Evolutionary conservation across 2,113 vertebrate genomes (phyloP).

Genomic region (Leucopsar rothschildi): DNA sequence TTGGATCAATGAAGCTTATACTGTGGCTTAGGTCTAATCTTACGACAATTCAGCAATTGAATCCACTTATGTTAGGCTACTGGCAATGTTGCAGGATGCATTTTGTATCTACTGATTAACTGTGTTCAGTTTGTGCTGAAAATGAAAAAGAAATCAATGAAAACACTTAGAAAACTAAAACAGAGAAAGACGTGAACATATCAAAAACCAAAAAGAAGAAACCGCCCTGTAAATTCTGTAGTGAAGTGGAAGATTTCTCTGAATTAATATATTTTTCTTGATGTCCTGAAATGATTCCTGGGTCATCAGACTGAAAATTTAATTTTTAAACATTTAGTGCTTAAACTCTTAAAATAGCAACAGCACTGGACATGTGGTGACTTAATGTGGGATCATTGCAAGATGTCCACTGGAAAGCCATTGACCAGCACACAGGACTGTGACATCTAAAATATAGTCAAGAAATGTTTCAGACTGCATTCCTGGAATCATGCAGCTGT

Average conservation of each 20-base stretch:
- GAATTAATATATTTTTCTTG: background rate
- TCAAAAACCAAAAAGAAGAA: background rate
- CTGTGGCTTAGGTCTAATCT: slow-evolving; percentile 63
- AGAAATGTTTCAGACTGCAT: background rate
- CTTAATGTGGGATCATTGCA: background rate
- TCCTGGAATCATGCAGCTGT: background rate
- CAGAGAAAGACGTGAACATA: background rate
- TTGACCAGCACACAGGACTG: background rate
- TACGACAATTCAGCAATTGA: slow-evolving; percentile 46
- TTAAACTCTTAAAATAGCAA: background rate
- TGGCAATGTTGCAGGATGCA: slow-evolving; percentile 30
- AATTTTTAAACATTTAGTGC: background rate
- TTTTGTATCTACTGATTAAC: slow-evolving; percentile 30
- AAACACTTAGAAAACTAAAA: slow-evolving; percentile 36
- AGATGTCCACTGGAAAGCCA: background rate
- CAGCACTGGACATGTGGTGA: background rate
- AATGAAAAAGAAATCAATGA: slow-evolving; percentile 54
- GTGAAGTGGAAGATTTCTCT: background rate
- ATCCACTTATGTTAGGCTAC: slow-evolving; percentile 37
- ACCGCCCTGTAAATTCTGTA: background rate
- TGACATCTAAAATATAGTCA: background rate
- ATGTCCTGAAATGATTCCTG: background rate
- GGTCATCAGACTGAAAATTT: background rate
- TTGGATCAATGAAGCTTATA: slow-evolving; percentile 67
- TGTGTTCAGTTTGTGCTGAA: slow-evolving; percentile 40